phyloP scores from a whole-genome alignment of 2,888 invertebrate genomes.

The Eupithecia subumbrata region DNA sequence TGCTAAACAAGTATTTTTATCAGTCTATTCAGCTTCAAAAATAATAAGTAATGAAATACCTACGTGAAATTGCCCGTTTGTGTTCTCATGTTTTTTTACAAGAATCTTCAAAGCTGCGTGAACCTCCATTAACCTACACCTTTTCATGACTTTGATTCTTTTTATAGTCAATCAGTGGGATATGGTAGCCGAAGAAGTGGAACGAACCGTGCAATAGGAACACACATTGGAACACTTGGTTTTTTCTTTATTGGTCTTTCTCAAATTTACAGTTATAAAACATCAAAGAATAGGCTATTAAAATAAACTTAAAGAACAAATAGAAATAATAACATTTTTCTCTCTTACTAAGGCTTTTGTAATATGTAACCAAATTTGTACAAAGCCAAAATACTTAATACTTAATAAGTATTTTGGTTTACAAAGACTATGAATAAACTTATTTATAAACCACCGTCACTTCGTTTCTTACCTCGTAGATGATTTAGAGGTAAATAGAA shows the following conservation, averaged over 20 bases:
- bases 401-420: constrained; percentile 5
- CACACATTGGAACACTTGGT: too few relatives aligned
- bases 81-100: background rate
- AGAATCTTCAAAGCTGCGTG: background rate
- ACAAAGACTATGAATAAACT: constrained; percentile 17
- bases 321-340: too few relatives aligned
- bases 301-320: too few relatives aligned
- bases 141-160: background rate
- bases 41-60: background rate
- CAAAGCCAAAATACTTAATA: too few relatives aligned
- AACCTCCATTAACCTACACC: background rate
- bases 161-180: background rate
- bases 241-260: too few relatives aligned
- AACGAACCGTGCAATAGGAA: background rate
- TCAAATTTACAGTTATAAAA: too few relatives aligned
- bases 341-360: background rate
- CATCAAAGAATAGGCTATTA: too few relatives aligned
- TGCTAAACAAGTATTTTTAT: background rate
- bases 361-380: background rate
- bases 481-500: constrained; percentile 35
- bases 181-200: background rate
- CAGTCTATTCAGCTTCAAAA: background rate
- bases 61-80: background rate
- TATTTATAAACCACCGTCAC: constrained; percentile 14
- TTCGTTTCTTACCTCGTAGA: constrained; percentile 35